Evolutionary conservation across 2,888 invertebrate genomes (phyloP).

Genomic region (Prosapia bicincta): DNA sequence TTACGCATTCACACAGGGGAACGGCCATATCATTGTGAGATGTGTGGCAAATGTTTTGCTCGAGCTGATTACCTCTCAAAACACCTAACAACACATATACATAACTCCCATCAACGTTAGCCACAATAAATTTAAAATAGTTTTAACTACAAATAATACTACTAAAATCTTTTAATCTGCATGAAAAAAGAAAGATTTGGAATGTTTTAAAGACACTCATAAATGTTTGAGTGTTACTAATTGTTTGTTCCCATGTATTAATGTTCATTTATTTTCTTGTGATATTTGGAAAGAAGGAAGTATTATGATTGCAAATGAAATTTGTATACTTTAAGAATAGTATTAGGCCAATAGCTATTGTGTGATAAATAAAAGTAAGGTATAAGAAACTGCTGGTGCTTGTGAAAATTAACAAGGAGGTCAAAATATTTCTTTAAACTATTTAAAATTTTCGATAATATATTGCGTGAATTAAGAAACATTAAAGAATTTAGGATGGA

Average conservation of each 20-base stretch:
- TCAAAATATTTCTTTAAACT: neutral
- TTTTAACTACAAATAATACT: neutral
- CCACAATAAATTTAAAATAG: neutral
- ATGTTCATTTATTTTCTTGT: neutral
- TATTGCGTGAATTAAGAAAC: neutral
- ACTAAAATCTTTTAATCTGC: neutral
- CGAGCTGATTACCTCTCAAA: conserved; percentile 87
- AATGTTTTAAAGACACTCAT: neutral
- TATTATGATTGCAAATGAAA: neutral
- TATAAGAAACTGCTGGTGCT: neutral
- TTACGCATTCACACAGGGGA: conserved; percentile 86
- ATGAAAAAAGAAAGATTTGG: neutral
- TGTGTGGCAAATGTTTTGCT: conserved; percentile 89
- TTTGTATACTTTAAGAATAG: neutral
- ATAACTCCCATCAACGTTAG: conserved; percentile 44
- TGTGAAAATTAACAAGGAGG: neutral
- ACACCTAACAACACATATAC: conserved; percentile 87
- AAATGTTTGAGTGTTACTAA: neutral
- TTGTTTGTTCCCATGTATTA: neutral
- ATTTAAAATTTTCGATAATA: neutral
- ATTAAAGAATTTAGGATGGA: neutral
- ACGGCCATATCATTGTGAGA: conserved; percentile 86
- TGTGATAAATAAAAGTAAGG: neutral
- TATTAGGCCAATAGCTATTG: neutral
- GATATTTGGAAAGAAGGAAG: neutral